phyloP scores from a whole-genome alignment of 2,888 invertebrate species.

The Drosophila koepferae region DNA sequence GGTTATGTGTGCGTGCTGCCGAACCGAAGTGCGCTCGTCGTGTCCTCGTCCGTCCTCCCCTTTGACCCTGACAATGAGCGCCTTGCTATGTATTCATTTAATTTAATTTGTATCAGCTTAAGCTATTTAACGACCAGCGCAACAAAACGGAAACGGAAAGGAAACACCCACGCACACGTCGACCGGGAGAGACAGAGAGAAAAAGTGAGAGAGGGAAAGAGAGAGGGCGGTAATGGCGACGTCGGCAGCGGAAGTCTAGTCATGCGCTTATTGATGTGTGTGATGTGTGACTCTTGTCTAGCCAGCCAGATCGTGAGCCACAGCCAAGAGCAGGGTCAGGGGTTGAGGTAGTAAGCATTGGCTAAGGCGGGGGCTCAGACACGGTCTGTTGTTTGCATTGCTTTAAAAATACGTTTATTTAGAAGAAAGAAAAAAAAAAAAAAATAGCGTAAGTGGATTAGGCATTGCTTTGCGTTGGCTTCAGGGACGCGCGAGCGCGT shows the following conservation, averaged over 20 bases:
- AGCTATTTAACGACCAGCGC: constrained; percentile 59
- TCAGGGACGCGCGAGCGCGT: constrained; percentile 36
- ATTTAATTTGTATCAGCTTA: constrained; percentile 70
- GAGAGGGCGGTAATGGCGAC: constrained; percentile 5
- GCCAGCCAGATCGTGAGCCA: constrained; percentile 27
- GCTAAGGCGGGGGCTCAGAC: constrained; percentile 2
- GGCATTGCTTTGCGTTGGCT: constrained; percentile 34
- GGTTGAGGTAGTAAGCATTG: too few species aligned
- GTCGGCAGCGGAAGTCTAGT: constrained; percentile 38
- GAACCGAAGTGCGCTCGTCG: constrained; percentile 33
- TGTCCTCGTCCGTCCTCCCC: constrained; percentile 25
- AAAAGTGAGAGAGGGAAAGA: background rate
- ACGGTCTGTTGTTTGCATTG: constrained; percentile 36
- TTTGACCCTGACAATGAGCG: constrained; percentile 68
- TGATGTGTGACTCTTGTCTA: constrained; percentile 45
- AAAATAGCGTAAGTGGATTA: constrained; percentile 52
- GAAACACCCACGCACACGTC: constrained; percentile 11
- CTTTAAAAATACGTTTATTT: constrained; percentile 39
- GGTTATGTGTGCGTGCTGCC: constrained; percentile 45
- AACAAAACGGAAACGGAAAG: constrained; percentile 62
- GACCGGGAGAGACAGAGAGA: background rate
- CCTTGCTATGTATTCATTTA: constrained; percentile 64
- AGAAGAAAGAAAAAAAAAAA: background rate
- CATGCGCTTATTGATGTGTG: constrained; percentile 34
- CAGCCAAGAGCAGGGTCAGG: constrained; percentile 26